Percentiles rank a stretch among this genome's conserved stretches.
These are phyloP conservation scores for Chauna torquata DNA, from an alignment of 2,113 vertebrate species.

Conservation along the genomic window DNA sequence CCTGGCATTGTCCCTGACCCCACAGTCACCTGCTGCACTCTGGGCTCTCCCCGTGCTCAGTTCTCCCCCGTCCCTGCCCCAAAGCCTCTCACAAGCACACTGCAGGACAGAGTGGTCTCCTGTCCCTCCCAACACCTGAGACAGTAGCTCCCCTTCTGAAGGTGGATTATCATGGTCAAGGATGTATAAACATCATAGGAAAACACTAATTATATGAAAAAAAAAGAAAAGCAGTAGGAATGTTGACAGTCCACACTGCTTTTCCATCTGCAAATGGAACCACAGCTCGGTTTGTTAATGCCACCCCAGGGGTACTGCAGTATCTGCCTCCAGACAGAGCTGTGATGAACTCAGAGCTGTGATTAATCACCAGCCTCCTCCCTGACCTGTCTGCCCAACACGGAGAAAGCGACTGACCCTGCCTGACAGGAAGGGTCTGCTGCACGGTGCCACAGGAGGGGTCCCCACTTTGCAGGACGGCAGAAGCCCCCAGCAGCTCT, in stretches of 20 bases:
- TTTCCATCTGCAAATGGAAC: not conserved
- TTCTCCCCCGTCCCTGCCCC: not conserved
- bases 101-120: not conserved
- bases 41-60: not conserved
- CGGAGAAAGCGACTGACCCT: not conserved
- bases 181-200: not conserved
- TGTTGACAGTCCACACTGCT: not conserved
- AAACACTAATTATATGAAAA: no score
- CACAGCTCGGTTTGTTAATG: not conserved
- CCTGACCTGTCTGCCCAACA: not conserved
- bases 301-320: not conserved
- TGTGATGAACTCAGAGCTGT: not conserved
- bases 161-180: not conserved
- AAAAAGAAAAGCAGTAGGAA: not conserved
- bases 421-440: no score
- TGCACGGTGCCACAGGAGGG: no score
- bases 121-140: accelerated
- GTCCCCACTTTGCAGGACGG: not conserved
- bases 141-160: not conserved
- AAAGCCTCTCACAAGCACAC: not conserved
- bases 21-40: not conserved
- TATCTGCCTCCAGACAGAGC: not conserved
- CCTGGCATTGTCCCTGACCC: not conserved
- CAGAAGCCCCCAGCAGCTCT: not conserved
- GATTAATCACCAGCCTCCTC: not conserved